Conservation (phyloP, 2,113 vertebrate genomes). For the Oxyruncus cristatus region DNA sequence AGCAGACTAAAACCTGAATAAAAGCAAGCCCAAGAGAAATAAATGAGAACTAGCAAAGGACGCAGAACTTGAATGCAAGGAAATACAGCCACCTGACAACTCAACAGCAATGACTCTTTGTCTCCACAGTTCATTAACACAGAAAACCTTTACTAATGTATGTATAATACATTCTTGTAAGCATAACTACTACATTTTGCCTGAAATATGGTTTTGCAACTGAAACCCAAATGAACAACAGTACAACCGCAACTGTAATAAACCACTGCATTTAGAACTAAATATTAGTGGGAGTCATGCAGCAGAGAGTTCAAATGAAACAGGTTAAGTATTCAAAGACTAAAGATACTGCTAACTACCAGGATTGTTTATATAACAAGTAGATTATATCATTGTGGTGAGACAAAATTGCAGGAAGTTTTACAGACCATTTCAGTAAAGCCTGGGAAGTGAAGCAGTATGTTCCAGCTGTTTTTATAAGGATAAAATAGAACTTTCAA, state of each 20-base stretch:
- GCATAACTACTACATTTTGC: constrained; percentile 63
- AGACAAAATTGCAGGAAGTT: not conserved
- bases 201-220: constrained; percentile 58
- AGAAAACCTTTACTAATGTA: constrained; percentile 66
- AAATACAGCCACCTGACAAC: not conserved
- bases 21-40: not conserved
- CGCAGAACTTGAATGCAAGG: not conserved
- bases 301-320: not conserved
- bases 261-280: constrained; percentile 19
- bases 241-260: not conserved
- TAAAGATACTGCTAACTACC: not conserved
- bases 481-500: not conserved
- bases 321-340: constrained; percentile 2
- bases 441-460: not conserved
- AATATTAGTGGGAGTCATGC: not conserved
- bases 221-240: constrained; percentile 49
- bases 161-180: constrained; percentile 57
- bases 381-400: not conserved
- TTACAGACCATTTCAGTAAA: not conserved
- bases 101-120: constrained; percentile 1
- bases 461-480: not conserved
- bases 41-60: not conserved
- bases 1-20: not conserved
- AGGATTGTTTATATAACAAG: not conserved
- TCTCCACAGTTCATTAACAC: constrained; percentile 68